Evolutionary conservation across 2,888 invertebrate species (phyloP).

Genomic region (Hyalella azteca): DNA sequence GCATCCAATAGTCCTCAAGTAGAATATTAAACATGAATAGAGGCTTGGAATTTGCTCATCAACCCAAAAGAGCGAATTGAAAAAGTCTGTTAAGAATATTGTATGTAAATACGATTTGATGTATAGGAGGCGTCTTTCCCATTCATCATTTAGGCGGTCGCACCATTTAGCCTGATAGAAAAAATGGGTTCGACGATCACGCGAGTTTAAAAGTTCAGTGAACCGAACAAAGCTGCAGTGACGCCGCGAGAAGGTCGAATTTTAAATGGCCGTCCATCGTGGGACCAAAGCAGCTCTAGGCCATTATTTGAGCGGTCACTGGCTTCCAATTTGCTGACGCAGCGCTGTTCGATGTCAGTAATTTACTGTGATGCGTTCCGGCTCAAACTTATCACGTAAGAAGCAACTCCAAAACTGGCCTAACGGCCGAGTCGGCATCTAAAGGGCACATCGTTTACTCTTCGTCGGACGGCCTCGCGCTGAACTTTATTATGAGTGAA

Average conservation of each 20-base stretch:
- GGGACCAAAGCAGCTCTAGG: neutral
- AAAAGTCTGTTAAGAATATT: too few species aligned
- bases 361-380: neutral
- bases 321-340: constrained; percentile 5
- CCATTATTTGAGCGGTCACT: constrained; percentile 26
- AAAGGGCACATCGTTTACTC: neutral
- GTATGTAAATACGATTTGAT: too few species aligned
- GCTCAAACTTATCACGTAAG: constrained; percentile 13
- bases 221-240: neutral
- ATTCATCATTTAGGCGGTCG: too few species aligned
- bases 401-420: constrained; percentile 5
- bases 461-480: too few species aligned
- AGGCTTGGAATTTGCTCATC: too few species aligned
- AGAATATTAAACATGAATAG: too few species aligned
- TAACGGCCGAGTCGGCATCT: neutral
- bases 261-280: neutral
- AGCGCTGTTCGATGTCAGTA: neutral
- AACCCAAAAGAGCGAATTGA: too few species aligned
- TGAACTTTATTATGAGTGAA: too few species aligned
- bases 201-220: neutral
- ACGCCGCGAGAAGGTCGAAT: neutral
- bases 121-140: too few species aligned
- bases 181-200: too few species aligned
- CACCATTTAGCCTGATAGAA: too few species aligned
- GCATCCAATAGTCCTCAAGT: too few species aligned